Percentiles rank a stretch among this genome's conserved stretches.
Conservation (phyloP, 1,140 invertebrate genomes). For the Eriosoma lanigerum region DNA sequence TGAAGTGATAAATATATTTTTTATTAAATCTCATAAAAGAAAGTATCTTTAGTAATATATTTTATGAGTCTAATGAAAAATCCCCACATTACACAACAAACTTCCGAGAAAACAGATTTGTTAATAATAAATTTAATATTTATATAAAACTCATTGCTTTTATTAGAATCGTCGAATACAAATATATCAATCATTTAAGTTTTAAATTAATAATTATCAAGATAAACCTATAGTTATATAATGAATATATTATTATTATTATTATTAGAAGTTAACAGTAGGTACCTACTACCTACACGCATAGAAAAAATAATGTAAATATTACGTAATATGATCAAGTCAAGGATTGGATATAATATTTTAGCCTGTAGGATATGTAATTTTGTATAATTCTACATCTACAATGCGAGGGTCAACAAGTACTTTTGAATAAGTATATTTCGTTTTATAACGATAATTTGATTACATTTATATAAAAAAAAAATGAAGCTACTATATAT, state of each 20-base stretch:
- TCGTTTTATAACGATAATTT: neutral
- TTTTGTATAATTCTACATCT: neutral
- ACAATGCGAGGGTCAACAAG: neutral
- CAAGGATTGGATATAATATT: neutral
- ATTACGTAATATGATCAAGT: constrained; percentile 9
- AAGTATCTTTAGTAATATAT: too few relatives aligned
- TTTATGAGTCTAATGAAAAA: too few relatives aligned
- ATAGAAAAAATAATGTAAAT: neutral
- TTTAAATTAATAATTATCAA: neutral
- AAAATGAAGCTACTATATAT: neutral
- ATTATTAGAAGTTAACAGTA: neutral
- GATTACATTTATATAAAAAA: neutral
- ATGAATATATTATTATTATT: neutral
- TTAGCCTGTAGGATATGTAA: neutral
- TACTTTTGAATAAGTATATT: neutral
- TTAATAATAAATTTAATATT: too few relatives aligned
- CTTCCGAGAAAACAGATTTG: too few relatives aligned
- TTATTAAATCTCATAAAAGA: too few relatives aligned
- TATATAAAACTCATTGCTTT: too few relatives aligned
- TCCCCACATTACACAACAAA: too few relatives aligned
- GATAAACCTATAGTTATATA: neutral
- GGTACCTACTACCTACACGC: neutral
- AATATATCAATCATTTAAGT: too few relatives aligned
- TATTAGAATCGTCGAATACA: too few relatives aligned
- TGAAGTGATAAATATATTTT: too few relatives aligned